phyloP scores from a whole-genome alignment of 64 coral and sea anemone genomes.

The Stichodactyla mertensii region DNA sequence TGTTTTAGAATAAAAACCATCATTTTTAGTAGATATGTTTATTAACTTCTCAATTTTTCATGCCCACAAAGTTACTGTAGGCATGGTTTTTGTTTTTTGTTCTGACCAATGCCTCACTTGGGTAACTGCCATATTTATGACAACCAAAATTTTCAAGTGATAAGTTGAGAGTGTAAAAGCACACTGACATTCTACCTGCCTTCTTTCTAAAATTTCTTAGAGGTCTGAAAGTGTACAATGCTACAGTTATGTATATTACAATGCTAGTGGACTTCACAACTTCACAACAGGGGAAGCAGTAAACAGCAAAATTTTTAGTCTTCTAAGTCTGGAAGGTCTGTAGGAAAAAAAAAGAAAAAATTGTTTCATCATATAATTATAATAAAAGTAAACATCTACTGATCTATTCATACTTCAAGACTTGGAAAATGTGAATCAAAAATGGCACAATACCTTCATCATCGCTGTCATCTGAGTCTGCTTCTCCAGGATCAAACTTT shows the following conservation, averaged over 20 bases:
- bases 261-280: background rate
- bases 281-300: background rate
- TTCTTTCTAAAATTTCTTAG: background rate
- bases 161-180: background rate
- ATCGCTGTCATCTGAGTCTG: conserved; percentile 30
- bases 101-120: no score
- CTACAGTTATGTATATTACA: background rate
- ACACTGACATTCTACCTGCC: background rate
- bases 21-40: background rate
- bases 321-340: conserved; percentile 29
- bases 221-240: background rate
- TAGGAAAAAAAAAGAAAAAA: background rate
- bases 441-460: conserved; percentile 21
- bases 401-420: background rate
- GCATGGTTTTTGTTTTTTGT: no score
- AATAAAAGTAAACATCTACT: background rate
- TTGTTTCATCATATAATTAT: background rate
- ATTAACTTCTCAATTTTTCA: background rate
- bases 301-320: background rate
- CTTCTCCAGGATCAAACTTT: conserved; percentile 28
- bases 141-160: background rate
- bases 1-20: no score
- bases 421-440: background rate
- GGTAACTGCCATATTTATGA: no score
- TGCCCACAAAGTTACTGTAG: background rate